These are phyloP conservation scores for Myiozetetes cayanensis DNA, from an alignment of 2,113 vertebrate species.

Conservation along the genomic window DNA sequence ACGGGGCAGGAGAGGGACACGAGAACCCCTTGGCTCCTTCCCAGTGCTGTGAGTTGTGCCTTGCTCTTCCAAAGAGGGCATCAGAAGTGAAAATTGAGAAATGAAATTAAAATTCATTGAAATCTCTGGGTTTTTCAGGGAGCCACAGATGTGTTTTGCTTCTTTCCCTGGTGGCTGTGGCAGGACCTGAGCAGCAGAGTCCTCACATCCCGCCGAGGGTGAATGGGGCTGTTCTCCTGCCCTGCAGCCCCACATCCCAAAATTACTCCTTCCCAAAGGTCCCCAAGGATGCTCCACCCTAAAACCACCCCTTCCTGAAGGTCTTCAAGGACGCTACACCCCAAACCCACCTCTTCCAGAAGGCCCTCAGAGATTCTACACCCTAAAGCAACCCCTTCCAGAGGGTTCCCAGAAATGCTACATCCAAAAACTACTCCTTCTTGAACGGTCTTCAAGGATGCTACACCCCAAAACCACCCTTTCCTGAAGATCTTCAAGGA, in stretches of 20 bases:
- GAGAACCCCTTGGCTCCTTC: neutral
- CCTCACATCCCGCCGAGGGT: neutral
- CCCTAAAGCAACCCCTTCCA: neutral
- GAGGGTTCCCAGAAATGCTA: neutral
- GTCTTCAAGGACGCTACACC: neutral
- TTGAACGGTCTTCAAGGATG: neutral
- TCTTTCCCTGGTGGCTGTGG: fast-evolving
- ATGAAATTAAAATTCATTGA: neutral
- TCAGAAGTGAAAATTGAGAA: neutral
- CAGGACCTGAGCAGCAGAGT: neutral
- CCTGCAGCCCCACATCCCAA: neutral
- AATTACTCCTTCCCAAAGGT: neutral
- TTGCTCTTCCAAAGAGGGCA: neutral
- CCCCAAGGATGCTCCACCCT: neutral
- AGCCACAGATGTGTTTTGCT: neutral
- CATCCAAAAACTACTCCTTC: neutral
- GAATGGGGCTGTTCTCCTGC: neutral
- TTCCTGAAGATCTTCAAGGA: neutral
- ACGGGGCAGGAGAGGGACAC: fast-evolving
- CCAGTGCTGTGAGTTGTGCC: neutral
- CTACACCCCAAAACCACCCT: no score
- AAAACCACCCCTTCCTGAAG: neutral
- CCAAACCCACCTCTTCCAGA: neutral
- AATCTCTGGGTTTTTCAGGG: fast-evolving
- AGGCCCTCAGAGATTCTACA: neutral